phyloP scores from a whole-genome alignment of 2,113 vertebrate species.

The Cygnus atratus region DNA sequence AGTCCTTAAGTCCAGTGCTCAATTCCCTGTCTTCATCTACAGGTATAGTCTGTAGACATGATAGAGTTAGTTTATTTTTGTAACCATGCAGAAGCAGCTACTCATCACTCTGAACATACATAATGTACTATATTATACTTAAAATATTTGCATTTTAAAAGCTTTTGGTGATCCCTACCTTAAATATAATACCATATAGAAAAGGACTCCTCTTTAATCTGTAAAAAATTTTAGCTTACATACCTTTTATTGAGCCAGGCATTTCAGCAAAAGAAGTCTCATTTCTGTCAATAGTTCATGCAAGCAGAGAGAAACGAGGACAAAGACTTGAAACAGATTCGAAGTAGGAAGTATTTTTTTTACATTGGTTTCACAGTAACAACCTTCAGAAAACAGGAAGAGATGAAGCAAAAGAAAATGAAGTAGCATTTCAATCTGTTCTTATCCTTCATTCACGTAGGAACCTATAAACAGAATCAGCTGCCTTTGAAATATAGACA shows the following conservation, averaged over 20 bases:
- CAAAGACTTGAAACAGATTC: slow-evolving; percentile 58
- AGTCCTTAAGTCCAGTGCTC: background rate
- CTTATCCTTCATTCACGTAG: background rate
- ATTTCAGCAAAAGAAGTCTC: slow-evolving; percentile 11
- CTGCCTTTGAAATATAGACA: background rate
- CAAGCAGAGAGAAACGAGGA: slow-evolving; percentile 64
- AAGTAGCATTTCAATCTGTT: slow-evolving; percentile 20
- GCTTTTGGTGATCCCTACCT: background rate
- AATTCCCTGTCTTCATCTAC: background rate
- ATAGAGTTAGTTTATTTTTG: background rate
- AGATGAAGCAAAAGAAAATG: slow-evolving; percentile 35
- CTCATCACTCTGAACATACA: background rate
- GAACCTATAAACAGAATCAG: background rate
- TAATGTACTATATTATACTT: background rate
- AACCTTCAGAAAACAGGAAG: slow-evolving; percentile 77
- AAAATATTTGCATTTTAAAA: background rate
- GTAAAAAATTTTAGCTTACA: background rate
- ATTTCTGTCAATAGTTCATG: slow-evolving; percentile 27
- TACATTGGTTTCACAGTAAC: slow-evolving; percentile 41
- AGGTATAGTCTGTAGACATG: background rate
- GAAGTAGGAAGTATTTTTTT: slow-evolving; percentile 73
- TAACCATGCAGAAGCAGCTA: background rate
- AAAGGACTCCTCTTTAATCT: slow-evolving; percentile 32
- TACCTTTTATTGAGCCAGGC: slow-evolving; percentile 31
- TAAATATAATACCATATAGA: background rate